These are phyloP conservation scores for Diachasmimorpha longicaudata DNA, from an alignment of 1,140 invertebrate genomes.

Conservation along the genomic window DNA sequence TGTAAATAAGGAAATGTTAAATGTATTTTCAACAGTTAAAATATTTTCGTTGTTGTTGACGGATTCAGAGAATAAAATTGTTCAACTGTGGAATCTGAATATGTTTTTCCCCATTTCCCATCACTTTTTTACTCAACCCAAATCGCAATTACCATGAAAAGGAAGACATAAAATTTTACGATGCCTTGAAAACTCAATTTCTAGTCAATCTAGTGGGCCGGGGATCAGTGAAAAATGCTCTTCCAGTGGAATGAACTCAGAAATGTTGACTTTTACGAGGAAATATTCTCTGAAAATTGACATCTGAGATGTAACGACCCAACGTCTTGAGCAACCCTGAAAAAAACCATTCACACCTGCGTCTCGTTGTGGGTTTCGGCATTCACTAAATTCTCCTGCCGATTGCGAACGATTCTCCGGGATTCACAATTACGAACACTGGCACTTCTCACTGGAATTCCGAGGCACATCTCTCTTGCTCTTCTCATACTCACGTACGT, in stretches of 20 bases:
- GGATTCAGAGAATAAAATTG: background rate
- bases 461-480: conserved; percentile 40
- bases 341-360: conserved; percentile 33
- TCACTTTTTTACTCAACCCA: no score
- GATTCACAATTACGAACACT: conserved; percentile 39
- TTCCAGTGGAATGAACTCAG: no score
- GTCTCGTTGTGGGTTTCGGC: conserved; percentile 41
- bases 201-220: no score
- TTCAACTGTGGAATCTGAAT: background rate
- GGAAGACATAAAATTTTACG: no score
- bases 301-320: no score
- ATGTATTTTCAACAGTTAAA: background rate
- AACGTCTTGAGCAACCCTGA: no score
- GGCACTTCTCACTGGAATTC: conserved; percentile 35
- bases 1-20: background rate
- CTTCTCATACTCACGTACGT: conserved; percentile 64
- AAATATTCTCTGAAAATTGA: no score
- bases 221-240: no score
- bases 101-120: no score
- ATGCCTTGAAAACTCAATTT: no score
- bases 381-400: conserved; percentile 32
- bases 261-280: no score
- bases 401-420: conserved; percentile 6
- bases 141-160: no score
- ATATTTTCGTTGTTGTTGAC: background rate